Percentiles rank a stretch among this genome's conserved stretches.
phyloP scores from a whole-genome alignment of 2,113 vertebrate species.

The Rattus rattus region DNA sequence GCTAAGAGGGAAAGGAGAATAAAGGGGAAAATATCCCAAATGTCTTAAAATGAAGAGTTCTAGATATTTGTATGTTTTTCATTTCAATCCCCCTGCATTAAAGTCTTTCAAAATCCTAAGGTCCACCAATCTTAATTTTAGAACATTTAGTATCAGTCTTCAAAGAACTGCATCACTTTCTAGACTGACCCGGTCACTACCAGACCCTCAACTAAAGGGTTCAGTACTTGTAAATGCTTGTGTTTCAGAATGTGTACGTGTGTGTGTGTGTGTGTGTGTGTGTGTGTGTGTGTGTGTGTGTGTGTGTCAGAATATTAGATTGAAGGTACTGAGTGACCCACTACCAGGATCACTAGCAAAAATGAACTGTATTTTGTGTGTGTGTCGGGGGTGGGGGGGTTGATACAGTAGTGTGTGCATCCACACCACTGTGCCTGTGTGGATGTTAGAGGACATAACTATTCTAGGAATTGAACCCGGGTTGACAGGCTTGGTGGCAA shows the following conservation, averaged over 20 bases:
- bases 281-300: background rate
- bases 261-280: background rate
- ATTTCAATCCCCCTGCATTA: background rate
- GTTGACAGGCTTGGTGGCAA: background rate
- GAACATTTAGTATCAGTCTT: background rate
- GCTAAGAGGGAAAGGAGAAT: background rate
- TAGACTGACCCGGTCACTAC: background rate
- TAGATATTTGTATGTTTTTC: constrained; percentile 16
- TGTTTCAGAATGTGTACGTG: background rate
- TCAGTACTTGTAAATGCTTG: background rate
- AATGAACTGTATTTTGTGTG: background rate
- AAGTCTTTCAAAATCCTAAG: constrained; percentile 32
- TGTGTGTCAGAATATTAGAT: background rate
- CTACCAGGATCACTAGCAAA: background rate
- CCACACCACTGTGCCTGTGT: background rate
- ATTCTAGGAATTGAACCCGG: background rate
- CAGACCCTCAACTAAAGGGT: background rate
- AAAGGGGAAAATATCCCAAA: background rate
- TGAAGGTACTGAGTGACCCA: background rate
- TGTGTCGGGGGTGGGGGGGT: too few species aligned
- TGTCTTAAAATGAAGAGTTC: background rate
- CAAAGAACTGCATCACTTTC: constrained; percentile 11
- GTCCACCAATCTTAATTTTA: background rate
- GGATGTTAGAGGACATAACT: background rate
- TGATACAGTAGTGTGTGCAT: too few species aligned